Evolutionary conservation across 1,140 invertebrate species (phyloP).

Genomic region (Drosophila teissieri): DNA sequence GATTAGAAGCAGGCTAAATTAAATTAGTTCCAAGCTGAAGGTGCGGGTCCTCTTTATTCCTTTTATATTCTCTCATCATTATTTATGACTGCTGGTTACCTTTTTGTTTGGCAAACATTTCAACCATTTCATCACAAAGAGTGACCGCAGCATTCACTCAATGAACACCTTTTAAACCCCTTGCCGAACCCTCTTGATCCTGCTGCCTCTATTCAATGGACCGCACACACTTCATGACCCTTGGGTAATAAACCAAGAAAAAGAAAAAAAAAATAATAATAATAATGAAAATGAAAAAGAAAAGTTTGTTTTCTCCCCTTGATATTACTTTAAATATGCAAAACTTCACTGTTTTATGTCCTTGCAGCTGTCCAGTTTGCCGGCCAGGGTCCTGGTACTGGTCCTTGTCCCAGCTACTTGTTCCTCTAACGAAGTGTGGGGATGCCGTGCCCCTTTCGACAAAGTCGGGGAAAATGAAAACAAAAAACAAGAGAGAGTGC

Average conservation of each 20-base stretch:
- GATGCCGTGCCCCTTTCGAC: conserved; percentile 44
- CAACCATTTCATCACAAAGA: conserved; percentile 3
- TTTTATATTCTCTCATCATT: neutral
- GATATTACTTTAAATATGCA: conserved; percentile 69
- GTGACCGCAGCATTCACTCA: conserved; percentile 37
- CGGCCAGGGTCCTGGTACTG: conserved; percentile 31
- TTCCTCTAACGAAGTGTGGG: conserved; percentile 42
- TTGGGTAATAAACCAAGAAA: conserved; percentile 41
- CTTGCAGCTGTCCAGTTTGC: conserved; percentile 49
- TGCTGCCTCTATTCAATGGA: conserved; percentile 31
- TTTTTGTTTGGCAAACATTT: neutral
- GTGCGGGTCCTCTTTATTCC: neutral
- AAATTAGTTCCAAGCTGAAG: conserved; percentile 1
- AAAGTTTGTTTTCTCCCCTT: conserved; percentile 47
- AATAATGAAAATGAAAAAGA: conserved; percentile 41
- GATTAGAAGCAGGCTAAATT: conserved; percentile 9
- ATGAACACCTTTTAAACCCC: conserved; percentile 51
- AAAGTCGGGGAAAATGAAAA: neutral
- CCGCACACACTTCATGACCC: conserved; percentile 1
- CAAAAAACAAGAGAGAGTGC: neutral
- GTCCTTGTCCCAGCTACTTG: conserved; percentile 35
- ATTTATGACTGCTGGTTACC: neutral
- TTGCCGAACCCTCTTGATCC: conserved; percentile 10
- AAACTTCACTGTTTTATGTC: conserved; percentile 67
- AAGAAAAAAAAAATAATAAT: conserved; percentile 27